Evolutionary conservation across 2,113 vertebrate genomes (phyloP).

Genomic region (Microtus ochrogaster): DNA sequence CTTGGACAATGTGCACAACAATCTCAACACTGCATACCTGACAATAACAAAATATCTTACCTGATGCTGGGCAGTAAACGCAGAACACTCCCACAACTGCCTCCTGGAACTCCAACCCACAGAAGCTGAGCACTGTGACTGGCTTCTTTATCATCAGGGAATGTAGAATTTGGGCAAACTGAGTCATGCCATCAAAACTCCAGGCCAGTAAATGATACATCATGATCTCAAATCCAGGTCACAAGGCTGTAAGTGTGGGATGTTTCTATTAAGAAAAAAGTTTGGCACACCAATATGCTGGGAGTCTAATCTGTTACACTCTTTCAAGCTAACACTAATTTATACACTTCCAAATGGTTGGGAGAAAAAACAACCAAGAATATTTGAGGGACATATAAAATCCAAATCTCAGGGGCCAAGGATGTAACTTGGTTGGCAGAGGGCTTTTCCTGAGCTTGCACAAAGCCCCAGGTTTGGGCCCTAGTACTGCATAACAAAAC

Average conservation of each 20-base stretch:
- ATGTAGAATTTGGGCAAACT: not conserved
- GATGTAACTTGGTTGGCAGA: not conserved
- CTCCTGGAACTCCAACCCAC: not conserved
- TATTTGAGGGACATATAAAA: conserved; percentile 12
- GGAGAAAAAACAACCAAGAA: not conserved
- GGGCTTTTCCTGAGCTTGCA: not conserved
- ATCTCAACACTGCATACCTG: not conserved
- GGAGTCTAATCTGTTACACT: not conserved
- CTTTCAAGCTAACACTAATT: not conserved
- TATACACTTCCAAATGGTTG: conserved; percentile 26
- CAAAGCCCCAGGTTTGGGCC: not conserved
- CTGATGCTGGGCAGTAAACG: not conserved
- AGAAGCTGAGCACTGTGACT: not conserved
- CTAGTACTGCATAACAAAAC: not conserved
- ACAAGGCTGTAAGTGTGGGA: not conserved
- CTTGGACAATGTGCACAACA: not conserved
- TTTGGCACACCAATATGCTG: not conserved
- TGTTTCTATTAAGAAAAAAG: not conserved
- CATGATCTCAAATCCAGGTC: not conserved
- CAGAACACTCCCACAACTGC: not conserved
- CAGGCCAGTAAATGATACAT: not conserved
- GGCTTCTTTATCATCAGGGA: not conserved
- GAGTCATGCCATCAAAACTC: not conserved
- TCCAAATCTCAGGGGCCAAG: not conserved
- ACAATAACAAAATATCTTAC: not conserved